Conservation (phyloP, 2,797 vertebrate species). For the Neosalanx taihuensis region DNA sequence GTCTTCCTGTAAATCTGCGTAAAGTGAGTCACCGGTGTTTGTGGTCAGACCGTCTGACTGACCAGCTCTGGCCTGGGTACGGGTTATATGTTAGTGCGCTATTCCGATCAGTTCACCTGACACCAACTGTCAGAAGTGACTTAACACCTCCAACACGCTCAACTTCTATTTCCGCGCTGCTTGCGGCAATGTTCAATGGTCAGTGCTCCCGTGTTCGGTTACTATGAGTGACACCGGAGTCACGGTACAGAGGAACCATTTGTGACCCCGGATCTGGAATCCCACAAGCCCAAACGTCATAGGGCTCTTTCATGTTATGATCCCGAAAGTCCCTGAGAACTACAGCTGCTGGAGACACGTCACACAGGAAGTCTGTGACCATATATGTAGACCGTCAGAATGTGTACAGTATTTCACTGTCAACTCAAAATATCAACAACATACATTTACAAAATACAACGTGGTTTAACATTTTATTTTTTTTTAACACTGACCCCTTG, state of each 20-base stretch:
- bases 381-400: neutral
- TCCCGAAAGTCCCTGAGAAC: constrained; percentile 8
- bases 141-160: constrained; percentile 16
- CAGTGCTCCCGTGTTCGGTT: constrained; percentile 19
- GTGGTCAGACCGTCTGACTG: constrained; percentile 18
- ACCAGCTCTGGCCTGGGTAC: constrained; percentile 22
- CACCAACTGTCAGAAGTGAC: constrained; percentile 40
- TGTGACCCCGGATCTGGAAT: constrained; percentile 2
- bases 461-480: neutral
- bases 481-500: constrained; percentile 6
- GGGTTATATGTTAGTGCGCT: constrained; percentile 39
- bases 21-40: constrained; percentile 44
- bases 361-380: neutral
- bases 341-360: neutral
- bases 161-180: neutral
- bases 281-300: constrained; percentile 27
- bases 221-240: neutral
- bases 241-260: constrained; percentile 23
- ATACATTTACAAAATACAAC: neutral
- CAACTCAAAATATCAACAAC: neutral
- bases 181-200: neutral
- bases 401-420: too few relatives aligned
- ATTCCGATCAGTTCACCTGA: constrained; percentile 68
- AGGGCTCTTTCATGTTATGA: neutral
- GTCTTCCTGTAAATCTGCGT: constrained; percentile 1